Base-by-base conservation (phyloP, 2,113 vertebrate species). In the Peucedramus taeniatus region DNA sequence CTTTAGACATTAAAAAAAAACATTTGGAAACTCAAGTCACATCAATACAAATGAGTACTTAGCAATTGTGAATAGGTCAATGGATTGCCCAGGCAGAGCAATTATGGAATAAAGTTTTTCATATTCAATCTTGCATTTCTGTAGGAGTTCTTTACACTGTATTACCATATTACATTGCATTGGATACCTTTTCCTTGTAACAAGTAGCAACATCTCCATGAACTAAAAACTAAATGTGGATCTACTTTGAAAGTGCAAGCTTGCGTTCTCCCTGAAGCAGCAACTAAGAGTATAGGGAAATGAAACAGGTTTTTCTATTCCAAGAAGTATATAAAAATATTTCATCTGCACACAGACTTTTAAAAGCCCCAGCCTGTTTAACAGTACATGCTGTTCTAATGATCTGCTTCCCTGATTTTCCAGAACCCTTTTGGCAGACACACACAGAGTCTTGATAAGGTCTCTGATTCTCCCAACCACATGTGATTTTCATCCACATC, bases 191-290 rank as follows among this genome's bases (percentile, higher is more conserved):
- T 51, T 53, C 13, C 35, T 56, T 69, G 13, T 37, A 83, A 51
- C 16, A 89, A 42, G 35, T 8, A 47, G 35, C 39, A 89, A 60
- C 24, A 31, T 11, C 28, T 57, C 70, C 60, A 66, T 1, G 0
- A 75, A 68, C 10, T 51, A 75, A 65, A 90, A 69, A n/a, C 39
- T 30, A 79, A 75, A 47, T 0, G 2, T 2, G 3, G 35, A 51
- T 39, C 39, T 47, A 42, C 17, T 35, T 35, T 39, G 47, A 78
- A 44, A 37, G 33, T 53, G 23, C 0, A 0, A 82, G 45, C n/a
- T 27, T 56, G 74, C 40, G 2, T 50, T 87, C 30, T 49, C 30
- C 64, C 49, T 84, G 33, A 47, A 80, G 30, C 16, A 60, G 40
- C 8, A 33, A 35, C 35, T 18, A 33, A 20, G 15, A 90, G 21